These are phyloP conservation scores for Sternotherus odoratus DNA, from an alignment of 2,797 vertebrate species.

Conservation along the genomic window DNA sequence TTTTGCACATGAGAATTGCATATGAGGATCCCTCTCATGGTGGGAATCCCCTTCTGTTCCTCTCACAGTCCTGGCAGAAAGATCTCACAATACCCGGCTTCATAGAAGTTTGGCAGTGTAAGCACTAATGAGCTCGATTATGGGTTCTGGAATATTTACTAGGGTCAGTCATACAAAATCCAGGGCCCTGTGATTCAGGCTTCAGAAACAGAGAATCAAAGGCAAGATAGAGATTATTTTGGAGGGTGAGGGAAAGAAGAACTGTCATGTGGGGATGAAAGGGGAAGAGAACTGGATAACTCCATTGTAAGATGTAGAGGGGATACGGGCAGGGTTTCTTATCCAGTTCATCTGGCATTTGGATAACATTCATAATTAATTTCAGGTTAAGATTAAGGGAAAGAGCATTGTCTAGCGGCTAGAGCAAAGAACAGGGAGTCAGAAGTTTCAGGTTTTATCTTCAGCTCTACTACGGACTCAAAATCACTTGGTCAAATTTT, in stretches of 20 bases:
- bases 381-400: background rate
- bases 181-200: background rate
- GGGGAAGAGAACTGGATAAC: background rate
- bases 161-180: fast-evolving
- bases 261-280: background rate
- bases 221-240: background rate
- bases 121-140: background rate
- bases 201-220: background rate
- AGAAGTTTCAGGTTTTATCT: background rate
- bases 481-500: background rate
- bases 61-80: background rate
- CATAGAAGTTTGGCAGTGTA: background rate
- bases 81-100: background rate
- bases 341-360: background rate
- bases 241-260: background rate
- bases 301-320: background rate
- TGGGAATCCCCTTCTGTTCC: background rate
- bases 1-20: background rate
- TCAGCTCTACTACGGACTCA: background rate
- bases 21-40: background rate
- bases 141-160: background rate
- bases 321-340: background rate
- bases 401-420: background rate
- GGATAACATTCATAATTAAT: background rate
- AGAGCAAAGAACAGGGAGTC: background rate